A percentile compares a stretch with the other conserved stretches of the same genome.
These are phyloP conservation scores for Galerucella calmariensis DNA, from an alignment of 2,888 invertebrate species.

Conservation along the genomic window DNA sequence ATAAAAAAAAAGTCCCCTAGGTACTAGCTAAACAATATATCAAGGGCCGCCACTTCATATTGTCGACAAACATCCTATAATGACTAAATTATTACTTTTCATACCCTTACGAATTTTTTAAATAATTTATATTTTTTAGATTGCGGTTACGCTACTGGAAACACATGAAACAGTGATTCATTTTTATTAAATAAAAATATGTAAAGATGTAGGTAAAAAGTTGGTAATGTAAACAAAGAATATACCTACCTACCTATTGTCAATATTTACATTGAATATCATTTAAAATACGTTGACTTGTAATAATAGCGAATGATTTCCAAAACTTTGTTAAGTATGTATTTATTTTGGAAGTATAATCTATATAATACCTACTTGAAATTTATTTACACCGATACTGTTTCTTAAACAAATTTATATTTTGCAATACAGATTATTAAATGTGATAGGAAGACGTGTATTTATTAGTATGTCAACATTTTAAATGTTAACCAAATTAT, in stretches of 20 bases:
- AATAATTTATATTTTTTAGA: background rate
- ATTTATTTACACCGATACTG: background rate
- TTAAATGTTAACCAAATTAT: background rate
- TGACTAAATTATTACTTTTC: background rate
- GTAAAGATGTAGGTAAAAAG: background rate
- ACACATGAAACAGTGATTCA: background rate
- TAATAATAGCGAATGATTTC: slow-evolving; percentile 7
- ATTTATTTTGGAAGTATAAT: background rate
- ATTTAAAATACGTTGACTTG: slow-evolving; percentile 12
- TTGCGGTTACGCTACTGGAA: background rate
- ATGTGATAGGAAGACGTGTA: background rate
- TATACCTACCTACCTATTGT: background rate
- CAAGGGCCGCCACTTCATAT: no score
- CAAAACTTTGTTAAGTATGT: background rate
- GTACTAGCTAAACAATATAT: no score
- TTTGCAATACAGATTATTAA: background rate
- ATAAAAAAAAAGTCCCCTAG: no score
- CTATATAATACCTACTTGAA: background rate
- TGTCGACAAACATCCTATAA: background rate
- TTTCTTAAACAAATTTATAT: background rate
- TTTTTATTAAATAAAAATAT: slow-evolving; percentile 5
- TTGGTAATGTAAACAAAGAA: background rate
- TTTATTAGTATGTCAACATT: background rate
- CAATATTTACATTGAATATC: slow-evolving; percentile 17
- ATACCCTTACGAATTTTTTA: background rate